A percentile compares a stretch with the other conserved stretches of the same genome.
These are phyloP conservation scores for Sminthurides bifidus DNA, from an alignment of 1,140 invertebrate species.

Conservation along the genomic window DNA sequence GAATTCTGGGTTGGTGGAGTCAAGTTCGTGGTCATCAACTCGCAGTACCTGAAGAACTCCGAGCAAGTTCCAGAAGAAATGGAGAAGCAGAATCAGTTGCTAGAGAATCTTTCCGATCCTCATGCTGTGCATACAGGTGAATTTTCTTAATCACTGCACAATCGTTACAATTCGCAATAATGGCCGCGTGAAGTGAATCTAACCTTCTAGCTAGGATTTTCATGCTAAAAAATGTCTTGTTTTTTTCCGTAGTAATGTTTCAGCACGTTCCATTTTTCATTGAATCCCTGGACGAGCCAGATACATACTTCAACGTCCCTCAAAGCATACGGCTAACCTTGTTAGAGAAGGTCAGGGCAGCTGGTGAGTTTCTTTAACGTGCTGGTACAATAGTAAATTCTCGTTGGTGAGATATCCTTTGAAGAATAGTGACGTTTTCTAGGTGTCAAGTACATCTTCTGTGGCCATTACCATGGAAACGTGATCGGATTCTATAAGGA, in stretches of 20 bases:
- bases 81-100: constrained; percentile 38
- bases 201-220: no score
- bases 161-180: no score
- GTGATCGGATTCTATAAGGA: constrained; percentile 40
- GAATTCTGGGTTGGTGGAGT: constrained; percentile 44
- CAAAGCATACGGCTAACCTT: constrained; percentile 34
- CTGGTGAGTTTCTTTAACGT: constrained; percentile 34
- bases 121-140: constrained; percentile 26
- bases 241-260: constrained; percentile 42
- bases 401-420: not conserved
- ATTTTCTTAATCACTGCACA: not conserved
- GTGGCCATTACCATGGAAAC: constrained; percentile 46
- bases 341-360: constrained; percentile 39
- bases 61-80: constrained; percentile 34
- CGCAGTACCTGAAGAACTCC: constrained; percentile 40
- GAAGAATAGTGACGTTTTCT: constrained; percentile 14
- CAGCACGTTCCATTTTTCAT: constrained; percentile 49
- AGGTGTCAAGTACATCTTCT: constrained; percentile 44
- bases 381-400: not conserved
- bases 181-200: not conserved
- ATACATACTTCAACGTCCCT: constrained; percentile 41
- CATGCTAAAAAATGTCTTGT: constrained; percentile 23
- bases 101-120: constrained; percentile 10
- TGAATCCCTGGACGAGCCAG: constrained; percentile 36
- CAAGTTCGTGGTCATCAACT: constrained; percentile 45